Conservation (phyloP, 2,888 invertebrate genomes). For the Schizotus pectinicornis region DNA sequence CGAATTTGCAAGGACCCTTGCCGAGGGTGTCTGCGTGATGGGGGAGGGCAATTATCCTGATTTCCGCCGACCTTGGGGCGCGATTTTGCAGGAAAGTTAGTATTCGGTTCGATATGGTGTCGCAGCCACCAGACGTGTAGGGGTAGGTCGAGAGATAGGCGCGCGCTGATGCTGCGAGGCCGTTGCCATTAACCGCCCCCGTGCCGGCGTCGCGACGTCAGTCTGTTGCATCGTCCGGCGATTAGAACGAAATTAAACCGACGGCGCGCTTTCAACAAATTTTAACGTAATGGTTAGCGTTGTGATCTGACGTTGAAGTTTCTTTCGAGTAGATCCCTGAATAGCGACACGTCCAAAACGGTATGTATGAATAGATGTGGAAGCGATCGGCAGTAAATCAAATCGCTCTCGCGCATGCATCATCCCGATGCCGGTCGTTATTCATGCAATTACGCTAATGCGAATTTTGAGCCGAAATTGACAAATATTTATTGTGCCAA, state of each 20-base stretch:
- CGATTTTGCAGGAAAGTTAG: slow-evolving; percentile 9
- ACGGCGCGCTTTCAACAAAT: not conserved
- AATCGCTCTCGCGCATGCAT: slow-evolving; percentile 13
- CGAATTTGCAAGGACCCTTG: too few relatives aligned
- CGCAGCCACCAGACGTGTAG: slow-evolving; percentile 11
- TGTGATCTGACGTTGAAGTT: slow-evolving; percentile 39
- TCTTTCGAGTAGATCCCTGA: slow-evolving; percentile 6
- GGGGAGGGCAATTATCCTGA: not conserved
- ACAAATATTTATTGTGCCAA: slow-evolving; percentile 8
- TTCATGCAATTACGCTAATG: too few relatives aligned
- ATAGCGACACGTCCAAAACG: not conserved
- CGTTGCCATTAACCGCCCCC: slow-evolving; percentile 36
- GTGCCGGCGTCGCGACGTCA: slow-evolving; percentile 47
- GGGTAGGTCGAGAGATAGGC: slow-evolving; percentile 46
- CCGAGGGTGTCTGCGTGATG: too few relatives aligned
- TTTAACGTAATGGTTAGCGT: slow-evolving; percentile 29
- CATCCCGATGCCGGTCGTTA: too few relatives aligned
- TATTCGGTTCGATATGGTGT: slow-evolving; percentile 19
- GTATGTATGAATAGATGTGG: not conserved
- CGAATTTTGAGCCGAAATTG: too few relatives aligned
- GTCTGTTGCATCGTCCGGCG: slow-evolving; percentile 23
- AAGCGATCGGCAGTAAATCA: slow-evolving; percentile 13
- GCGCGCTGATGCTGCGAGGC: slow-evolving; percentile 44
- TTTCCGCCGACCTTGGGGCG: not conserved
- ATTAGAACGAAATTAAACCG: not conserved